Evolutionary conservation across 2,797 vertebrate genomes (phyloP).

Genomic region (Mus caroli): DNA sequence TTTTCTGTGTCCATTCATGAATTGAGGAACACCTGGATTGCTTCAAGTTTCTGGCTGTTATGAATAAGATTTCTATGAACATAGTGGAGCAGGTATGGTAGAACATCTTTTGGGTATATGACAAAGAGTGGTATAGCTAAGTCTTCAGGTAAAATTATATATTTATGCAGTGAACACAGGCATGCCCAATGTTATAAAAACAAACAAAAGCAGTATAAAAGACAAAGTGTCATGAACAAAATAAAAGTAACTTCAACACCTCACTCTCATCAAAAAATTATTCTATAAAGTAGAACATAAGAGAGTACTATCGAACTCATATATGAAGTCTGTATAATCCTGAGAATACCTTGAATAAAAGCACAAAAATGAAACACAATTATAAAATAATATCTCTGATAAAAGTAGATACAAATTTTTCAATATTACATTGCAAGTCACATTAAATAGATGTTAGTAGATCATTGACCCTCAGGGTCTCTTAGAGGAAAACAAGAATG

Average conservation of each 20-base stretch:
- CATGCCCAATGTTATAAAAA: neutral
- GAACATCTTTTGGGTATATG: too few relatives aligned
- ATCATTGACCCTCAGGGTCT: neutral
- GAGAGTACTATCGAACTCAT: neutral
- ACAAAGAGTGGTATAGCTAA: too few relatives aligned
- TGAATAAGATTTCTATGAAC: too few relatives aligned
- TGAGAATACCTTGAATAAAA: neutral
- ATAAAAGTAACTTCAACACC: neutral
- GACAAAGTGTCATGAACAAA: neutral
- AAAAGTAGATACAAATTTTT: neutral
- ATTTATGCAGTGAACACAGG: neutral
- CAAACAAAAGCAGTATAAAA: neutral
- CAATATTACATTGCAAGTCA: neutral
- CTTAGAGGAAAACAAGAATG: neutral
- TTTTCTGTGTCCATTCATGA: too few relatives aligned
- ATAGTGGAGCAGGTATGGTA: too few relatives aligned
- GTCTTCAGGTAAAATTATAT: neutral
- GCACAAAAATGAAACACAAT: neutral
- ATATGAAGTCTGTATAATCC: neutral
- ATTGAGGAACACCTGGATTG: too few relatives aligned
- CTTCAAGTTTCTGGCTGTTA: too few relatives aligned
- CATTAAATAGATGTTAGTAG: neutral
- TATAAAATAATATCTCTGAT: neutral
- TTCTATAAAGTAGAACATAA: neutral
- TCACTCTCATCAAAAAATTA: neutral